Base-by-base conservation (phyloP, 1,140 invertebrate species). In the Drosophila tsacasi region DNA sequence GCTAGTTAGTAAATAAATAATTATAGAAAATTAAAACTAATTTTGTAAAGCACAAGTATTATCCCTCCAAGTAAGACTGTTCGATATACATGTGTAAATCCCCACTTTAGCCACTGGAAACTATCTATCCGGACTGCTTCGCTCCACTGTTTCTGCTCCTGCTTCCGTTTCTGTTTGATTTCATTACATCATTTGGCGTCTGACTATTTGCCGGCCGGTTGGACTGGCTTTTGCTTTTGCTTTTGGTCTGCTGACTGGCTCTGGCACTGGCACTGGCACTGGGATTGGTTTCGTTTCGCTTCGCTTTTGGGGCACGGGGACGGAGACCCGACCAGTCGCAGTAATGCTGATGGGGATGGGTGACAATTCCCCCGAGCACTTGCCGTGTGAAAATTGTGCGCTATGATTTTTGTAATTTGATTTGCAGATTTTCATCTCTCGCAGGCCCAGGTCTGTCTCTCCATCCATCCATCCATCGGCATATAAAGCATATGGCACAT, bases 381-480 rank as follows among this genome's bases (percentile, higher is more conserved):
- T 72, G 73, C 85, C 81, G 84, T 89, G 85, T 84, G 84, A 89
- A 89, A 89, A 89, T 89, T 89, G 62, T 81, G 78, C 85, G 85
- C 81, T 81, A 89, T 89, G 84, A 89, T 89, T 90, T 89, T 89
- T 89, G 85, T 89, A 89, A 89, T 89, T 89, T 89, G 84, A 89
- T 89, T 89, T 89, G 84, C 84, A 90, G 85, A 89, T 89, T 87
- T 89, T 71, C 52, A 40, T 54, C 62, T 52, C 55, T 77, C 40
- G 10, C 40, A 44, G 17, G 35, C n/a, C 52, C 15, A n/a, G n/a
- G 42, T 27, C 42, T 46, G 25, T 35, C 13, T n/a, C 12, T 46
- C 52, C 37, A 50, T 35, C 23, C 37, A 55, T 23, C 54, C 39
- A 55, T 55, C 54, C 15, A 55, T 73, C 82, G 81, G 68, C 79